Evolutionary conservation across 2,797 vertebrate genomes (phyloP).

Genomic region (Dryobates pubescens): DNA sequence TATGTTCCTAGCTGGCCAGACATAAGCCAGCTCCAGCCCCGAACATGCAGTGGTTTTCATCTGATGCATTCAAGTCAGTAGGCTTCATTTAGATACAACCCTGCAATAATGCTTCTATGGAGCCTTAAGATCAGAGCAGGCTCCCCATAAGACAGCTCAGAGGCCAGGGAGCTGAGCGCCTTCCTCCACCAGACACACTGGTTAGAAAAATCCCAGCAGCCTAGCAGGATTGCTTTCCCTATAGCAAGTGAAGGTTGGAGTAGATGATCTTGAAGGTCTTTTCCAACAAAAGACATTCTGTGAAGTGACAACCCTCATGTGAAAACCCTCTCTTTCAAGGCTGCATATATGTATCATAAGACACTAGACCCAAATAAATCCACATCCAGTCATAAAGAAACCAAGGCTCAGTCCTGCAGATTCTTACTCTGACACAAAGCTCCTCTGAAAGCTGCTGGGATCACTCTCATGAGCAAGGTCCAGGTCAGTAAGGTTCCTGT

Average conservation of each 20-base stretch:
- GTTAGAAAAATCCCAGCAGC: not conserved
- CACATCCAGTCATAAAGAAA: not conserved
- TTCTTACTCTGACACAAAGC: not conserved
- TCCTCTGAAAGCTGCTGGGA: not conserved
- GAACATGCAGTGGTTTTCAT: not conserved
- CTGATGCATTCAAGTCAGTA: slow-evolving; percentile 11
- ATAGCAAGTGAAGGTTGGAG: not conserved
- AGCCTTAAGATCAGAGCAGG: not conserved
- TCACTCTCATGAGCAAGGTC: not conserved
- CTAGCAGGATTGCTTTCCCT: not conserved
- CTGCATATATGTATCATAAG: not conserved
- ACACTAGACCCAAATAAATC: not conserved
- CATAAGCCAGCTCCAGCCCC: slow-evolving; percentile 32
- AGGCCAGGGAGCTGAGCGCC: not conserved
- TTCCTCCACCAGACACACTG: not conserved
- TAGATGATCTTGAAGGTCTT: no score
- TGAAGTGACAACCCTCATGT: not conserved
- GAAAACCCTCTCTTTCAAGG: not conserved
- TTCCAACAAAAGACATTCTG: no score
- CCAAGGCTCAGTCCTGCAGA: not conserved
- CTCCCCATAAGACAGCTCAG: not conserved
- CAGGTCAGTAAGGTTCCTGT: not conserved
- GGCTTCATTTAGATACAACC: slow-evolving; percentile 11
- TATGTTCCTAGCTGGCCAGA: slow-evolving; percentile 19
- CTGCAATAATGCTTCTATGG: not conserved